Percentiles rank a stretch among this genome's conserved stretches.
Evolutionary conservation across 2,888 invertebrate species (phyloP).

Genomic region (Polyommatus icarus): DNA sequence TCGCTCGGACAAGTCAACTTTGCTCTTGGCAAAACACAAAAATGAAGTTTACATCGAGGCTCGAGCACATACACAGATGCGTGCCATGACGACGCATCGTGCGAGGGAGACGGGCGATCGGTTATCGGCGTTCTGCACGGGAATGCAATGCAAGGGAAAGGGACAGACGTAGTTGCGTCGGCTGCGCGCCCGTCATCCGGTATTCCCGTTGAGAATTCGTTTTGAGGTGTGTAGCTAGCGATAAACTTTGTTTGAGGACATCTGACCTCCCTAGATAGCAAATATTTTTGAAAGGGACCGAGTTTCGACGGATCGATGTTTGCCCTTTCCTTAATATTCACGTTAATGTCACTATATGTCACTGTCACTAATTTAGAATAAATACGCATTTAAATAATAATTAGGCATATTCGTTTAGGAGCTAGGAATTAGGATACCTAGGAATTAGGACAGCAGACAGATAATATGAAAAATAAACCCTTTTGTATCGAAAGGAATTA

Average conservation of each 20-base stretch:
- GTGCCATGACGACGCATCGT: conserved; percentile 41
- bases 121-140: conserved; percentile 43
- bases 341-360: neutral
- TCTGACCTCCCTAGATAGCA: conserved; percentile 58
- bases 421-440: too few relatives aligned
- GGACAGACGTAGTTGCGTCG: conserved; percentile 52
- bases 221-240: conserved; percentile 56
- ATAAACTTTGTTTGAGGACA: conserved; percentile 34
- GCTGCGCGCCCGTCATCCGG: conserved; percentile 59
- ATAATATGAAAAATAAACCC: too few relatives aligned
- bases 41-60: conserved; percentile 65
- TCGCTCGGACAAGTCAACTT: conserved; percentile 42
- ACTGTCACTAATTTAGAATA: neutral
- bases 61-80: conserved; percentile 48
- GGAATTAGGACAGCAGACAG: too few relatives aligned
- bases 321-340: neutral
- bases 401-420: neutral
- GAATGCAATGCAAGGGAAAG: conserved; percentile 46
- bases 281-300: conserved; percentile 37
- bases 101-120: conserved; percentile 51
- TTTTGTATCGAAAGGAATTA: too few relatives aligned
- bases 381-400: too few relatives aligned
- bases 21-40: conserved; percentile 58
- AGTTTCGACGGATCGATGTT: conserved; percentile 30
- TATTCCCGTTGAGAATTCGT: conserved; percentile 70